Percentiles rank a stretch among this genome's conserved stretches.
These are phyloP conservation scores for Nesoenas mayeri DNA, from an alignment of 2,113 vertebrate species.

Conservation along the genomic window DNA sequence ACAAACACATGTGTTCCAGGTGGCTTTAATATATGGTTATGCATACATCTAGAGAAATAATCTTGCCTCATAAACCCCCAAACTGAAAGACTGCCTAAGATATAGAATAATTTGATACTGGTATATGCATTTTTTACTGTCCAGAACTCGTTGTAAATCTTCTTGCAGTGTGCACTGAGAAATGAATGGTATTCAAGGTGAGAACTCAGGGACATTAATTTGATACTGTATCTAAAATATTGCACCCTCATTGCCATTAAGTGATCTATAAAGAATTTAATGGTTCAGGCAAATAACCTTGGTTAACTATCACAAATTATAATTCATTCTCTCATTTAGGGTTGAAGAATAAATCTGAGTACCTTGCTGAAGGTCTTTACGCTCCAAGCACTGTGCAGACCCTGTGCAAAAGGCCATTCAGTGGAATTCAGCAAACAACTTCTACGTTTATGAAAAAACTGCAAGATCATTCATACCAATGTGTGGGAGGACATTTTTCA, in stretches of 20 bases:
- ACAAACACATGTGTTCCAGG: neutral
- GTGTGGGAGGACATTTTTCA: neutral
- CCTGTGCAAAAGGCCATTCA: neutral
- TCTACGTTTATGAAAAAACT: neutral
- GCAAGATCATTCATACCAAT: accelerated
- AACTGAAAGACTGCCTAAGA: neutral
- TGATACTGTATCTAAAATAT: constrained; percentile 47
- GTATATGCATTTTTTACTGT: constrained; percentile 29
- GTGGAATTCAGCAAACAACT: neutral
- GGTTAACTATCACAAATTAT: constrained; percentile 27
- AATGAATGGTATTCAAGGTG: constrained; percentile 52
- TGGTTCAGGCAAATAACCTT: constrained; percentile 41
- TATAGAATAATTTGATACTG: constrained; percentile 18
- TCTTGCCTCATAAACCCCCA: constrained; percentile 27
- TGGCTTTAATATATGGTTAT: constrained; percentile 2
- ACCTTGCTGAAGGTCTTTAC: neutral
- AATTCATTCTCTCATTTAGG: neutral
- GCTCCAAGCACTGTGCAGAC: neutral
- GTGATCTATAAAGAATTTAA: neutral
- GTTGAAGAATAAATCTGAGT: neutral
- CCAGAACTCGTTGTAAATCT: constrained; percentile 29
- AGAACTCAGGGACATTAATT: constrained; percentile 5
- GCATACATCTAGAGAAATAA: constrained; percentile 30
- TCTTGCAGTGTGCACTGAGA: neutral
- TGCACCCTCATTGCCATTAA: neutral